These are phyloP conservation scores for Ashinkailepas kermadecensis DNA, from an alignment of 2,888 invertebrate species.

Conservation along the genomic window DNA sequence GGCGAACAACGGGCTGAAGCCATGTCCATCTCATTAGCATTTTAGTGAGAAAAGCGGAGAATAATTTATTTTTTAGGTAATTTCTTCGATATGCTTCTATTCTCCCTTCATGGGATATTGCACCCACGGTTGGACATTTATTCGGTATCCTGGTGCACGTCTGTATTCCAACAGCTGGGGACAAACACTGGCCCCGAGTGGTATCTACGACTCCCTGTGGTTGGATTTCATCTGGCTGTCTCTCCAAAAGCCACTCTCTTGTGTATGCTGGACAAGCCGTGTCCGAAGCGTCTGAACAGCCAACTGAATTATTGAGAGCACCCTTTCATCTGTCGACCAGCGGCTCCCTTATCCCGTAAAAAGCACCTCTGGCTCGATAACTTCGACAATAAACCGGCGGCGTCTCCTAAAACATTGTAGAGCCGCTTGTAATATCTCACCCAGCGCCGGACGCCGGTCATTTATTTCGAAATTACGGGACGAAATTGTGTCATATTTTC, in stretches of 20 bases:
- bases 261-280: background rate
- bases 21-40: too few relatives aligned
- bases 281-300: background rate
- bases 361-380: slow-evolving; percentile 4
- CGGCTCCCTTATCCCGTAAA: background rate
- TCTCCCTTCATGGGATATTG: too few relatives aligned
- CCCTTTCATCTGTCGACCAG: slow-evolving; percentile 11
- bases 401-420: slow-evolving; percentile 22
- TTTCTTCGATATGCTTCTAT: too few relatives aligned
- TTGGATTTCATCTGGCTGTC: background rate
- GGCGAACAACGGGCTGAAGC: too few relatives aligned
- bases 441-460: slow-evolving; percentile 14
- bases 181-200: background rate
- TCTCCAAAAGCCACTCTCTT: background rate
- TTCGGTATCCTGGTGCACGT: too few relatives aligned
- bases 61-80: too few relatives aligned
- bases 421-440: background rate
- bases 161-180: too few relatives aligned
- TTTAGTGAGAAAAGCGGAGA: too few relatives aligned
- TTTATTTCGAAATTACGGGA: slow-evolving; percentile 13
- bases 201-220: background rate
- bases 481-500: slow-evolving; percentile 22
- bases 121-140: too few relatives aligned
- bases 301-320: slow-evolving; percentile 9
- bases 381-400: slow-evolving; percentile 13